Evolutionary conservation across 2,797 vertebrate species (phyloP), one percentile per base, ranked within the genome.

Genomic region (Neostethus bicornis): DNA sequence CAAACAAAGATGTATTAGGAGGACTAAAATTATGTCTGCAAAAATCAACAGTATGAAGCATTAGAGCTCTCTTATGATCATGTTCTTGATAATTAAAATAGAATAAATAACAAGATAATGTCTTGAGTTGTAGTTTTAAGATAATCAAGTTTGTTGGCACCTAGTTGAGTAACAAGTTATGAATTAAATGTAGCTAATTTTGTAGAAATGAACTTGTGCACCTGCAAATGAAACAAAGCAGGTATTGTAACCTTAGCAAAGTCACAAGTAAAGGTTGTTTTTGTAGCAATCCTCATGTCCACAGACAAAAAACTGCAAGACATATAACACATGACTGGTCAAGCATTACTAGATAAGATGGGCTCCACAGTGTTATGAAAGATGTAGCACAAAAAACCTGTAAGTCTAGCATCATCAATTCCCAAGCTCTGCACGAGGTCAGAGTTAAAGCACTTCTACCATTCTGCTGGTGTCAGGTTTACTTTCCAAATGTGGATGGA

Each of bases 401-500:
- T 26, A 65, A 73, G 67, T 70, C 43, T 28, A 66, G 29, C 50
- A 20, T 46, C 31, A 34, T 67, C 60, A 72, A 78, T 17, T 42
- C 35, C 42, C 45, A 56, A 31, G 64, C 6, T 53, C 34, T 51
- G 75, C 17, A 61, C 71, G 79, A 71, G 65, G 60, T 73, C 54
- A 51, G 75, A 67, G 41, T 62, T 54, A 80, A 85, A 79, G 76
- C 50, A 82, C 71, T 66, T 77, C 83, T 75, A 81, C 75, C 79
- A 81, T 78, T 83, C 56, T 72, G 72, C 44, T 71, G 70, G 52
- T 61, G 79, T 75, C 75, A 34, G 79, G 75, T 60, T 88, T 76
- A 85, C 81, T 90, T 75, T 84, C 87, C 71, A 67, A 90, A 77
- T 70, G 77, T 77, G 84, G n/a, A 80, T 76, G 83, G 37, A 62